Evolutionary conservation across 2,888 invertebrate genomes (phyloP).

Genomic region (Melinaea marsaeus): DNA sequence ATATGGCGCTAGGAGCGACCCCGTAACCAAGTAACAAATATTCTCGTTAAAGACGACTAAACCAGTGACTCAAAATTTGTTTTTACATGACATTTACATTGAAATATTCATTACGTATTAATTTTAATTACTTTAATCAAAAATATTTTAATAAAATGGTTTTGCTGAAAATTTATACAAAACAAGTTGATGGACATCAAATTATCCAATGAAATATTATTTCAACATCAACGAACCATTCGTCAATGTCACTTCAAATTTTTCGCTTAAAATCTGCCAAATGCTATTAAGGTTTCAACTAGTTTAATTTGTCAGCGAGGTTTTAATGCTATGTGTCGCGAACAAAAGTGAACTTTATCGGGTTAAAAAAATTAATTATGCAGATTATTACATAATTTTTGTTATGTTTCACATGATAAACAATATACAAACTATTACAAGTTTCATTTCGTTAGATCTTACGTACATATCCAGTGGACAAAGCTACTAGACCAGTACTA

Average conservation of each 20-base stretch:
- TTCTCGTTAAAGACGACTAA: no score
- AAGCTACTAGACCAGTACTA: no score
- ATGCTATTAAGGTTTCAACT: background rate
- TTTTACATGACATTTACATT: no score
- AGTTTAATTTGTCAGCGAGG: background rate
- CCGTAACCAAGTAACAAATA: no score
- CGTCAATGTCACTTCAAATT: slow-evolving; percentile 5
- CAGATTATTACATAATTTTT: no score
- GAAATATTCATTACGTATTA: slow-evolving; percentile 15
- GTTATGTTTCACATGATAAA: no score
- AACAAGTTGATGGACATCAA: background rate
- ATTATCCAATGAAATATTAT: background rate
- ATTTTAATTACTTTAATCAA: slow-evolving; percentile 16
- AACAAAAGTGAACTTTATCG: background rate
- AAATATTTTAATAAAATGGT: background rate
- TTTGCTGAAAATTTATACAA: slow-evolving; percentile 1
- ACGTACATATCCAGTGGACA: no score
- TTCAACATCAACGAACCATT: background rate
- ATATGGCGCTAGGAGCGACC: no score
- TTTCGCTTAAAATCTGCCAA: background rate
- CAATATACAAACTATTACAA: no score
- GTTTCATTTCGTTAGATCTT: background rate
- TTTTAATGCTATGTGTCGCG: background rate
- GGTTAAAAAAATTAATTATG: background rate
- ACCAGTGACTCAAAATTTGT: no score